phyloP scores from a whole-genome alignment of 2,888 invertebrate genomes.

The Tipula helvola region DNA sequence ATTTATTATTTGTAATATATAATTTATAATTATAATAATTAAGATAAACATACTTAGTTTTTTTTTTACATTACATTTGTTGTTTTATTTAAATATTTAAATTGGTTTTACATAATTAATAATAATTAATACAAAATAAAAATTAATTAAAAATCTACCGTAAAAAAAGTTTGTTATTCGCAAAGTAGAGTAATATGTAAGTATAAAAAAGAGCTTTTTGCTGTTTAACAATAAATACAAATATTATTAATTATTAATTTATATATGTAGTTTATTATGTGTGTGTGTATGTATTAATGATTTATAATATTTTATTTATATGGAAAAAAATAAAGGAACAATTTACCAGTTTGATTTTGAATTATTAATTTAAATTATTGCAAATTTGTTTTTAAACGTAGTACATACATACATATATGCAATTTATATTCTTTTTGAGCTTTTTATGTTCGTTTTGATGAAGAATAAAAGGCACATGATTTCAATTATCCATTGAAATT shows the following conservation, averaged over 20 bases:
- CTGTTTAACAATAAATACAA: not conserved
- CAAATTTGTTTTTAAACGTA: not conserved
- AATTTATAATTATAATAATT: not conserved
- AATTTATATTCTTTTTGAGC: not conserved
- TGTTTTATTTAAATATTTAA: not conserved
- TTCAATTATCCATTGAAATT: not conserved
- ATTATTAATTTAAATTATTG: not conserved
- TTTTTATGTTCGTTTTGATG: not conserved
- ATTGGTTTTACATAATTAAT: not conserved
- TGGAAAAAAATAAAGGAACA: not conserved
- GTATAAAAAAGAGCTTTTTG: not conserved
- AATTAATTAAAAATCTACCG: not conserved
- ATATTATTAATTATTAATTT: not conserved
- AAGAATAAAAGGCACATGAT: not conserved
- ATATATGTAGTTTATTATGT: not conserved
- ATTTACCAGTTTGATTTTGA: not conserved
- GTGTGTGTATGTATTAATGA: not conserved
- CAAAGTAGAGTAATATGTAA: not conserved
- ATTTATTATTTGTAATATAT: not conserved
- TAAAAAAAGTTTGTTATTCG: not conserved
- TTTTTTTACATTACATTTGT: not conserved
- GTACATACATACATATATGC: no score
- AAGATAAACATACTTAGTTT: not conserved
- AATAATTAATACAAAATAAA: not conserved
- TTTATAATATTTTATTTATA: not conserved